Conservation (phyloP, 2,113 vertebrate genomes). For the Rhipidura dahli region DNA sequence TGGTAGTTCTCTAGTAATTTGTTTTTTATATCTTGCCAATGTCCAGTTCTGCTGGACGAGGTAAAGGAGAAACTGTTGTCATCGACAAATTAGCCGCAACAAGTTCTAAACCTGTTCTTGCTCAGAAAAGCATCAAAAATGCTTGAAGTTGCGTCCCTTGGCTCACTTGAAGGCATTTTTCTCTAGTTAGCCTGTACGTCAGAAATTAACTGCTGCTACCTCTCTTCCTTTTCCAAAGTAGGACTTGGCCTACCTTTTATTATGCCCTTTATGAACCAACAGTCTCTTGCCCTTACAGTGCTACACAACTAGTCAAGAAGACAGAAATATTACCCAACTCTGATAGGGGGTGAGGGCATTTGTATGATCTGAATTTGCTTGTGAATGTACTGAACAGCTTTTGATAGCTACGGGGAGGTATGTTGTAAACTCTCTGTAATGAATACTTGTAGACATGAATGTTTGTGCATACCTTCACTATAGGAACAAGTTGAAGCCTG, state of each 20-base stretch:
- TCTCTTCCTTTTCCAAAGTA: background rate
- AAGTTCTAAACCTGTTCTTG: background rate
- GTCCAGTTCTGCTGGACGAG: background rate
- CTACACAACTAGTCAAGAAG: background rate
- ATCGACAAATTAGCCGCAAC: background rate
- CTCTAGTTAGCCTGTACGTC: background rate
- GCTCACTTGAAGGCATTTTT: background rate
- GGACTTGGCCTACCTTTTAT: background rate
- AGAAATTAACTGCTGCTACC: background rate
- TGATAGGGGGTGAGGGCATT: background rate
- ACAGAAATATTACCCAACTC: background rate
- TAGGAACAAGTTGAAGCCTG: constrained; percentile 61
- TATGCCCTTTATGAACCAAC: background rate
- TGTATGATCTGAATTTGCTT: constrained; percentile 53
- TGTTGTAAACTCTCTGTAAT: constrained; percentile 66
- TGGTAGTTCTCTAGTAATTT: background rate
- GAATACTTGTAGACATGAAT: constrained; percentile 68
- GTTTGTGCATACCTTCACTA: constrained; percentile 67
- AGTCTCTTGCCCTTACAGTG: background rate
- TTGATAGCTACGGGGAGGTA: constrained; percentile 55
- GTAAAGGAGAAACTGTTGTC: background rate
- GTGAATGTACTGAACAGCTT: constrained; percentile 47
- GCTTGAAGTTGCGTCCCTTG: background rate
- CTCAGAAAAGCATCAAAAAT: background rate
- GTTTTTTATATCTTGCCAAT: background rate